Evolutionary conservation across 2,113 vertebrate species (phyloP), one percentile per base, ranked within the genome.

Genomic region (Garra rufa): DNA sequence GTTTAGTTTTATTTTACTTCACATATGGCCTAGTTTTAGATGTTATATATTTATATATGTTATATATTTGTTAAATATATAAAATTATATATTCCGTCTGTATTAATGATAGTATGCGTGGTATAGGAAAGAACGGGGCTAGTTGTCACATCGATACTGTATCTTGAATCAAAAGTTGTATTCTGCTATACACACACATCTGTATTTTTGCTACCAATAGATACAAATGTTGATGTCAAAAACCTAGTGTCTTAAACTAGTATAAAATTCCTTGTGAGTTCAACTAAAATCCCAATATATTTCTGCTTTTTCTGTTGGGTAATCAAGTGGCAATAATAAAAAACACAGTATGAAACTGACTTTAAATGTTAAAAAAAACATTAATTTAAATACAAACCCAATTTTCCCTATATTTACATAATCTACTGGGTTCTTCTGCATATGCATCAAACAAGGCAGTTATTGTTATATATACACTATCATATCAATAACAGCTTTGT

Each of bases 401-500:
- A 71, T 41, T 44, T 71, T 71, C 19, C 41, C 1, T 26, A 6
- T 44, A 28, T 26, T 17, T n/a, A 38, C 17, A 21, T 55, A n/a
- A 34, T 76, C 10, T 76, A 21, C 5, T n/a, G 21, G 48, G 21
- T 57, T 57, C 2, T 69, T 30, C 21, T 6, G 3, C 30, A 26
- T 44, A 24, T 44, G 9, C 24, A 28, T 61, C 24, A 61, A 78
- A 44, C 38, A 59, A 24, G 30, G 52, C 34, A 59, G 76, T 59
- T 78, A 61, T 78, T 61, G 30, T 14, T 78, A 26, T 2, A 59
- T 61, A 15, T 4, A 73, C 38, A 15, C 69, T 63, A 24, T 38
- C 75, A 77, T 77, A 55, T 77, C 50, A 57, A 41, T 41, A 57
- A 77, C 75, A 57, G 75, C 30, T 55, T n/a, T 77, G 28, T 24